phyloP scores from a whole-genome alignment of 2,888 invertebrate genomes.

The Saturnia japonica region DNA sequence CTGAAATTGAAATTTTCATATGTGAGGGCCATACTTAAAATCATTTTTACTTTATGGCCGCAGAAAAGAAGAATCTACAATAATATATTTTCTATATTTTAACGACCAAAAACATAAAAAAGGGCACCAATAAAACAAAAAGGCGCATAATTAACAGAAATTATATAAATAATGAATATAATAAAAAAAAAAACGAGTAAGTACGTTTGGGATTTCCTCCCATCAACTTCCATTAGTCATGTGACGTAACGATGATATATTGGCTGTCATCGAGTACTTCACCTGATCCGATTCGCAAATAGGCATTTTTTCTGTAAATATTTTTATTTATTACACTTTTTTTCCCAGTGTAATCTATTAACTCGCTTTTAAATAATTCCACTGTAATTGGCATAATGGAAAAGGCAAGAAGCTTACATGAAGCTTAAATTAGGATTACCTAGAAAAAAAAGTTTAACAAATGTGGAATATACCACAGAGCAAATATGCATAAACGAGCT shows the following conservation, averaged over 20 bases:
- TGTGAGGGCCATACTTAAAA: too few species aligned
- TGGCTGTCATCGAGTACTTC: constrained; percentile 52
- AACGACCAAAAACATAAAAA: background rate
- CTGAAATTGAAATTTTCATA: too few species aligned
- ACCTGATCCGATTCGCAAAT: constrained; percentile 28
- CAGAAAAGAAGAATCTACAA: too few species aligned
- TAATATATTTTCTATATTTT: background rate
- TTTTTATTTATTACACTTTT: background rate
- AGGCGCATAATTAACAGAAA: background rate
- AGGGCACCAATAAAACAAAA: background rate
- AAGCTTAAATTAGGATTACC: background rate
- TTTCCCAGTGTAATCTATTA: background rate
- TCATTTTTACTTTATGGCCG: too few species aligned
- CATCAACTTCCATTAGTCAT: constrained; percentile 50
- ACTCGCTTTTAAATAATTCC: background rate
- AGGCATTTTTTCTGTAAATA: background rate
- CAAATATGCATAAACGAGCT: too few species aligned
- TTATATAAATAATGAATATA: background rate
- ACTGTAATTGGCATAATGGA: background rate
- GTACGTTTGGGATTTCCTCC: constrained; percentile 3
- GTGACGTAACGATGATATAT: constrained; percentile 54
- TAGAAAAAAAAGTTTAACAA: background rate
- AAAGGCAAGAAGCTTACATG: background rate
- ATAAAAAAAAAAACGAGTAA: background rate
- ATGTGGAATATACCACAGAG: background rate